Percentiles rank a stretch among this genome's conserved stretches.
phyloP scores from a whole-genome alignment of 1,140 invertebrate species.

The Zelostemma sp. region DNA sequence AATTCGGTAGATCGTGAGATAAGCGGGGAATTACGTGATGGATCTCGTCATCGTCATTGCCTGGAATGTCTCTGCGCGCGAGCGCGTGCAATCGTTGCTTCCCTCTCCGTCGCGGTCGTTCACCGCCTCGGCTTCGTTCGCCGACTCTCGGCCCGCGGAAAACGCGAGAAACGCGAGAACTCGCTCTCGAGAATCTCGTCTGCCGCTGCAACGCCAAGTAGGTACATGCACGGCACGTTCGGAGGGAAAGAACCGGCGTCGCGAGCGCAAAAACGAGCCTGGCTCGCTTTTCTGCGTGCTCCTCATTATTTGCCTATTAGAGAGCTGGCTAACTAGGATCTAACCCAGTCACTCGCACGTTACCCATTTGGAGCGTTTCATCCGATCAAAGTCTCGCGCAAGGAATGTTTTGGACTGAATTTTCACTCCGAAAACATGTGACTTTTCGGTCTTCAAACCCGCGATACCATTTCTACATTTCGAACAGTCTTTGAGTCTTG shows the following conservation, averaged over 20 bases:
- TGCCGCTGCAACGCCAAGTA: conserved; percentile 26
- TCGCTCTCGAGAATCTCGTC: conserved; percentile 23
- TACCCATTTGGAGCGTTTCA: background rate
- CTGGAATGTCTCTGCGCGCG: conserved; percentile 54
- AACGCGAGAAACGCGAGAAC: conserved; percentile 45
- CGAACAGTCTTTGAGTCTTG: no score
- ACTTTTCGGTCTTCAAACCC: no score
- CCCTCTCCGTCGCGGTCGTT: conserved; percentile 58
- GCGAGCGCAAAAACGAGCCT: conserved; percentile 22
- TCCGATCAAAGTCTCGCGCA: no score
- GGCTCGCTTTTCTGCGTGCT: conserved; percentile 23
- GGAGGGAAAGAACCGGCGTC: background rate
- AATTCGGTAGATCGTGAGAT: conserved; percentile 20
- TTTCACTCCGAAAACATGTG: no score
- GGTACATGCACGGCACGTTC: background rate
- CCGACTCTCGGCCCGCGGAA: conserved; percentile 36
- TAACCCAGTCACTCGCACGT: conserved; percentile 22
- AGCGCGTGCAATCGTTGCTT: conserved; percentile 46
- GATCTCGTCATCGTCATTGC: conserved; percentile 57
- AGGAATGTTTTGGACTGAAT: no score
- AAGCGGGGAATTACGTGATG: conserved; percentile 40
- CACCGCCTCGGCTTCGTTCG: conserved; percentile 40
- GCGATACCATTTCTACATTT: no score
- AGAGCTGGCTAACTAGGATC: conserved; percentile 25
- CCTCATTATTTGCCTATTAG: conserved; percentile 30